These are phyloP conservation scores for Morone saxatilis DNA, from an alignment of 2,113 vertebrate species.

Conservation along the genomic window DNA sequence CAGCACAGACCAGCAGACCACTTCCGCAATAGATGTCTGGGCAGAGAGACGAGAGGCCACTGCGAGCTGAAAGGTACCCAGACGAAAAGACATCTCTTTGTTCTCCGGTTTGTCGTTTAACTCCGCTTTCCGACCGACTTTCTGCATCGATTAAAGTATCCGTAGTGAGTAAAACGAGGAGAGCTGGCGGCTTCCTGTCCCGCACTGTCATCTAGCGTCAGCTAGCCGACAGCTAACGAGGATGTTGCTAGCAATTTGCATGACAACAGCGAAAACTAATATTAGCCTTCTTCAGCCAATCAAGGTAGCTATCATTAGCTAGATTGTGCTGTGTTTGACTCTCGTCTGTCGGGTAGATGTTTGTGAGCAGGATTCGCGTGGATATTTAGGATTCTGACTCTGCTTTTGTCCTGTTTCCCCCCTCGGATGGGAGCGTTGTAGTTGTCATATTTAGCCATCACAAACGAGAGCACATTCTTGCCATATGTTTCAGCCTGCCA, in stretches of 20 bases:
- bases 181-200: conserved; percentile 45
- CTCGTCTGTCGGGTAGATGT: conserved; percentile 10
- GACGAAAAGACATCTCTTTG: conserved; percentile 58
- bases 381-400: neutral
- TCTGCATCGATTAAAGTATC: conserved; percentile 12
- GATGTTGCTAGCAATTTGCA: conserved; percentile 81
- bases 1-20: conserved; percentile 80
- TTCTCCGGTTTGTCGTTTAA: conserved; percentile 48
- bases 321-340: conserved; percentile 40
- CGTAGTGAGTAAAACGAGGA: neutral
- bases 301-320: conserved; percentile 64
- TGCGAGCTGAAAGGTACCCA: conserved; percentile 76
- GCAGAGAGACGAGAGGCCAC: conserved; percentile 77
- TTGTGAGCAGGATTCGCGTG: conserved; percentile 4
- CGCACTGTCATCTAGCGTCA: conserved; percentile 66
- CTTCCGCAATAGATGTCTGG: conserved; percentile 84
- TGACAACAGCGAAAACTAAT: conserved; percentile 85
- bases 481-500: conserved; percentile 36
- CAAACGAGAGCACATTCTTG: conserved; percentile 46
- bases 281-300: conserved; percentile 75
- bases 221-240: conserved; percentile 76
- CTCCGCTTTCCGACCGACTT: conserved; percentile 24
- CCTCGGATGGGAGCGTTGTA: conserved; percentile 42
- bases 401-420: conserved; percentile 30
- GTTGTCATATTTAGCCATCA: conserved; percentile 56